Evolutionary conservation across 2,888 invertebrate species (phyloP), one percentile per base, ranked within the genome.

Genomic region (Amphiduros pacificus): DNA sequence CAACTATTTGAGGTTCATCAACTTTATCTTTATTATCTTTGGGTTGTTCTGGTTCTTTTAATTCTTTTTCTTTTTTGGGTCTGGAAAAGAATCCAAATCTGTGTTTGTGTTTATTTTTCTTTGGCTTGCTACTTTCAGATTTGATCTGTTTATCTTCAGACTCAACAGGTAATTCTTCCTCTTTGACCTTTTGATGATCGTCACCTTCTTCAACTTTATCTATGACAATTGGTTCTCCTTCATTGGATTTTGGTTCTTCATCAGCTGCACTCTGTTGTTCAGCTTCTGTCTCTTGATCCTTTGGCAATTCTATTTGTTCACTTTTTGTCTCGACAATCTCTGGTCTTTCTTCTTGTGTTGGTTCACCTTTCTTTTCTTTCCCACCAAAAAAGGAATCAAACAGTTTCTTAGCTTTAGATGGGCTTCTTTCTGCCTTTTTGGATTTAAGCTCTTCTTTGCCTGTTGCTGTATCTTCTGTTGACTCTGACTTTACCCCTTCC

Each of bases 351-450:
- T 11, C 36, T 36, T 36, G 36, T 17, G 17, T 9, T 36, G 36
- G 17, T 36, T 36, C 36, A 36, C 36, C 36, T 17, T 36, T 17
- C 9, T 11, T n/a, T 9, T 44, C 44, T n/a, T 44, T 22, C 22
- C 22, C 44, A n/a, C n/a, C n/a, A n/a, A n/a, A n/a, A n/a, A 11
- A 4, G n/a, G n/a, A n/a, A 44, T n/a, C 44, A n/a, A 20, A 20
- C 4, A 22, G 6, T 44, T 44, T 44, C 44, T 44, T 44, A 4
- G 20, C 44, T 22, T 44, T 44, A 17, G 44, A 44, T 44, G 44
- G 44, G n/a, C 20, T 44, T n/a, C n/a, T 44, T 22, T 44, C 44
- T 44, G n/a, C 22, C 44, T 44, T 44, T 44, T 44, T 44, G 44
- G 44, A 44, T 6, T 44, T 22, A 20, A n/a, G n/a, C n/a, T 44